These are phyloP conservation scores for Oasisia sp. DNA, from an alignment of 2,888 invertebrate species.

Conservation along the genomic window DNA sequence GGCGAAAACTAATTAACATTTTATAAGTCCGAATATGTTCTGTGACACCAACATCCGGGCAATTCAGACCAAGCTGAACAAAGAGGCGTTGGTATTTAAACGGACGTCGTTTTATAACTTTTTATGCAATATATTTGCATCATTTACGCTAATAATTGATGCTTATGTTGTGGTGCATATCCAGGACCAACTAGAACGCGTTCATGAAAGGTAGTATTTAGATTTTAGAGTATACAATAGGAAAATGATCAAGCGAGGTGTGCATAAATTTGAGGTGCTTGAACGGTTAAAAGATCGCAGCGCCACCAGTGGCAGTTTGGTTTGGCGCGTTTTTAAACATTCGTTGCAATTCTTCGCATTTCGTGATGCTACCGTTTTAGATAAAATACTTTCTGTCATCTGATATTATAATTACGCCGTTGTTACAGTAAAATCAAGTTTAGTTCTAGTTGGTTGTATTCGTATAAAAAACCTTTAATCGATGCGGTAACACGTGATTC, in stretches of 20 bases:
- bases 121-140: background rate
- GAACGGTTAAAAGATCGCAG: constrained; percentile 7
- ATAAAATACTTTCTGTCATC: too few species aligned
- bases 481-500: too few species aligned
- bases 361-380: background rate
- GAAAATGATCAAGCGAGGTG: background rate
- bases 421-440: too few species aligned
- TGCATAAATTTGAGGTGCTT: constrained; percentile 12
- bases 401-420: too few species aligned
- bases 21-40: background rate
- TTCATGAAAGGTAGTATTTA: constrained; percentile 13
- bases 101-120: background rate
- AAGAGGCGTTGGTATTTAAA: constrained; percentile 7
- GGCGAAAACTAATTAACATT: background rate
- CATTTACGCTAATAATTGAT: background rate
- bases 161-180: background rate
- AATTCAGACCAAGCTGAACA: background rate
- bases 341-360: background rate
- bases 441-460: too few species aligned
- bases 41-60: background rate
- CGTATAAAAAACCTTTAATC: too few species aligned
- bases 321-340: background rate
- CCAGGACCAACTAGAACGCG: background rate
- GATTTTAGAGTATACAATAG: background rate
- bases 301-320: background rate